Conservation (phyloP, 2,113 vertebrate genomes). For the Caretta caretta region DNA sequence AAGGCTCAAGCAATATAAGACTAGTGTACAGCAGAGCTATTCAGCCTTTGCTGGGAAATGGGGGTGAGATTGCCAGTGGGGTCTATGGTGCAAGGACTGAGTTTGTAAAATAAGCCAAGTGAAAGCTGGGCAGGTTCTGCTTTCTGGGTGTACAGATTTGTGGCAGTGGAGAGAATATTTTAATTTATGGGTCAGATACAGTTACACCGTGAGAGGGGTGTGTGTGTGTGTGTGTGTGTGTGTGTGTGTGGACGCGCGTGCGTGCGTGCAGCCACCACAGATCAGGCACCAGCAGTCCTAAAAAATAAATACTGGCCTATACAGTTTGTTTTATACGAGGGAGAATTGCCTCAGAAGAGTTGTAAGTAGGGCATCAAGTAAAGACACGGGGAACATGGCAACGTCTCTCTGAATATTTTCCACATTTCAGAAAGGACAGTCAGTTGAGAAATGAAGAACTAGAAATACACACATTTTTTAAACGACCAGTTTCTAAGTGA, state of each 20-base stretch:
- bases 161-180: not conserved
- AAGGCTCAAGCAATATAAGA: not conserved
- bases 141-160: not conserved
- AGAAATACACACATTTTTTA: not conserved
- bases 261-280: too few species aligned
- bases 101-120: not conserved
- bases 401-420: not conserved
- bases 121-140: not conserved
- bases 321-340: not conserved
- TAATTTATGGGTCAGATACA: not conserved
- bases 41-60: not conserved
- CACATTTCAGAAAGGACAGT: not conserved
- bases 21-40: not conserved
- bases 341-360: not conserved
- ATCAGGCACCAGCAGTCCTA: not conserved
- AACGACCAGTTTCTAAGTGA: not conserved
- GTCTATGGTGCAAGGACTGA: not conserved
- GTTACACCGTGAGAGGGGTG: not conserved
- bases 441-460: not conserved
- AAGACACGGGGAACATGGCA: not conserved
- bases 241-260: too few species aligned
- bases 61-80: not conserved
- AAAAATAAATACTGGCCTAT: not conserved
- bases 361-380: accelerated
- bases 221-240: too few species aligned